Evolutionary conservation across 2,113 vertebrate species (phyloP).

Genomic region (Perca flavescens): DNA sequence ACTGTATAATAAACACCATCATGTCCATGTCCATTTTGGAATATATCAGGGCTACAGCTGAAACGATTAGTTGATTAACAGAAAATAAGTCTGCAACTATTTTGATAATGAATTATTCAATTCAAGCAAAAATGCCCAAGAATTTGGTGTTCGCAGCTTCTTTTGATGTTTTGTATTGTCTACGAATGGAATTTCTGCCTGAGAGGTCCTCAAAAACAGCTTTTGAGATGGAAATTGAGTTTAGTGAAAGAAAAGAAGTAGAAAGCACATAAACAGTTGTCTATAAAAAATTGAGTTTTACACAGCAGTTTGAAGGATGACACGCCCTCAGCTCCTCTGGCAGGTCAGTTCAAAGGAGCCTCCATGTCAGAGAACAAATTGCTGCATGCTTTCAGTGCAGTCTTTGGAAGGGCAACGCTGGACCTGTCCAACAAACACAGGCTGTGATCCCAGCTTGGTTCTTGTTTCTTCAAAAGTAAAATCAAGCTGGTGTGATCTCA

Average conservation of each 20-base stretch:
- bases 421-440: slow-evolving; percentile 30
- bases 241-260: not conserved
- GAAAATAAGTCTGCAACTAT: no score
- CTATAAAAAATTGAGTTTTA: not conserved
- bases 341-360: slow-evolving; percentile 26
- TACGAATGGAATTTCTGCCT: not conserved
- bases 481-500: not conserved
- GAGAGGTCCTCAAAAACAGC: not conserved
- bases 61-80: no score
- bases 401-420: slow-evolving; percentile 21
- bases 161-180: not conserved
- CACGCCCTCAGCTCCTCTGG: not conserved
- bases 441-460: slow-evolving; percentile 5
- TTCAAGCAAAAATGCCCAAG: no score
- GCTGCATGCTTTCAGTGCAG: slow-evolving; percentile 23
- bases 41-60: no score
- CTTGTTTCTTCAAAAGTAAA: slow-evolving; percentile 10
- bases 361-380: slow-evolving; percentile 37
- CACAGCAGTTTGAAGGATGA: slow-evolving; percentile 19
- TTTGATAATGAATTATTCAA: no score
- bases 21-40: no score
- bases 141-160: no score
- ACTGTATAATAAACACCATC: no score
- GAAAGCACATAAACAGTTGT: not conserved
- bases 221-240: not conserved